These are phyloP conservation scores for Smutsia gigantea DNA, from an alignment of 2,797 vertebrate genomes.

Conservation along the genomic window DNA sequence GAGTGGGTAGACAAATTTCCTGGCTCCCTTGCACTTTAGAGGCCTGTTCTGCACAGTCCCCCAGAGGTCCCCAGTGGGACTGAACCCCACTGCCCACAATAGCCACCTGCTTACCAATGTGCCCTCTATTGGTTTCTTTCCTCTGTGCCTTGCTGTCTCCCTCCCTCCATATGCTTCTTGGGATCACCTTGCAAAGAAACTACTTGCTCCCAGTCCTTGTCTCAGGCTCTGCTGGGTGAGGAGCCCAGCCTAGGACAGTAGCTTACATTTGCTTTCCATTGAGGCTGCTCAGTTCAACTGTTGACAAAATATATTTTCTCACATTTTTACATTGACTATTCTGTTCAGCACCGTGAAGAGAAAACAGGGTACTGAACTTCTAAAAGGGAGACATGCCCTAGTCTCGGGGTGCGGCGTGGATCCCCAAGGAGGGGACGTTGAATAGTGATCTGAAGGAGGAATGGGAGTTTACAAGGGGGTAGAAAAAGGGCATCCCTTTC, in stretches of 20 bases:
- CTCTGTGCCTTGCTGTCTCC: neutral
- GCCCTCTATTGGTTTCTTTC: fast-evolving
- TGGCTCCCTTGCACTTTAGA: too few species aligned
- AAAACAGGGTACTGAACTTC: neutral
- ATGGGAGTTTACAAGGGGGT: neutral
- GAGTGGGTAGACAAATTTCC: too few species aligned
- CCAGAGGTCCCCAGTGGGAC: fast-evolving
- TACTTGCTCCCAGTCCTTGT: neutral
- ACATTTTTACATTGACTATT: neutral
- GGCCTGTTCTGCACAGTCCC: neutral
- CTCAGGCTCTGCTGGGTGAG: neutral
- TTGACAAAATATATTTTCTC: neutral
- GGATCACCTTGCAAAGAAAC: neutral
- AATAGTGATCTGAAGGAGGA: neutral
- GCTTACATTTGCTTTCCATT: neutral
- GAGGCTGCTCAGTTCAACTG: neutral
- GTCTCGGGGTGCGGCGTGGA: fast-evolving
- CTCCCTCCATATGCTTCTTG: neutral
- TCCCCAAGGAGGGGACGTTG: neutral
- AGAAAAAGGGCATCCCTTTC: neutral
- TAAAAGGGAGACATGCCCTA: neutral
- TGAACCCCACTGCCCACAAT: fast-evolving
- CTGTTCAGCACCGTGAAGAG: neutral
- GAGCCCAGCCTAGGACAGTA: neutral
- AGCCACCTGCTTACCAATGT: neutral